Evolutionary conservation across 1,140 invertebrate species (phyloP).

Genomic region (Magallana angulata): DNA sequence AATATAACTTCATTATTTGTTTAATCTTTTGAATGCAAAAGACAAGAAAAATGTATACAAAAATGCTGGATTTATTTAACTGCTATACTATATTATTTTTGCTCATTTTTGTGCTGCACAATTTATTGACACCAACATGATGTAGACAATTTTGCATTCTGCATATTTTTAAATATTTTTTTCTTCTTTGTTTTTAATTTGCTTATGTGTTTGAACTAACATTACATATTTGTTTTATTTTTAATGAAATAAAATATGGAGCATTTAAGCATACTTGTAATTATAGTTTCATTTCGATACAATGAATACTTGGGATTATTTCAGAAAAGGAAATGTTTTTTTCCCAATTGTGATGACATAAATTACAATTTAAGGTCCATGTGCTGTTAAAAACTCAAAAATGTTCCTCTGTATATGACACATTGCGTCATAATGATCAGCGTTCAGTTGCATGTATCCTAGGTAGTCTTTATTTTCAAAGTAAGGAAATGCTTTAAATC

Average conservation of each 20-base stretch:
- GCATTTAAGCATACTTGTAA: neutral
- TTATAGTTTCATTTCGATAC: neutral
- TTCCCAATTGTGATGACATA: too few relatives aligned
- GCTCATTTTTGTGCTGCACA: neutral
- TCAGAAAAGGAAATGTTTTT: too few relatives aligned
- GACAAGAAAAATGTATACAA: neutral
- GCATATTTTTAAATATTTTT: neutral
- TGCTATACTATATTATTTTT: neutral
- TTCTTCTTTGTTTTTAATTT: neutral
- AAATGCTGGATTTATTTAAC: neutral
- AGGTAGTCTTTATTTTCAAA: too few relatives aligned
- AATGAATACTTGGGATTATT: neutral
- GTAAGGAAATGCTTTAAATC: too few relatives aligned
- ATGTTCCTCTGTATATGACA: too few relatives aligned
- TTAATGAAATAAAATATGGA: slow-evolving; percentile 16
- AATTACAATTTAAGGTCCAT: too few relatives aligned
- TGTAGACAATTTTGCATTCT: neutral
- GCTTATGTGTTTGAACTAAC: neutral
- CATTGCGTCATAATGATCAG: too few relatives aligned
- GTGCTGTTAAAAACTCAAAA: too few relatives aligned
- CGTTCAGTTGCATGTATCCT: too few relatives aligned
- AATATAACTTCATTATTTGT: neutral
- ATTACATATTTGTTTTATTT: neutral
- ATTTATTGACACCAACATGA: neutral
- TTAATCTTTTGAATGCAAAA: neutral